Evolutionary conservation across 1,140 invertebrate species (phyloP).

Genomic region (Zaprionus lachaisei): DNA sequence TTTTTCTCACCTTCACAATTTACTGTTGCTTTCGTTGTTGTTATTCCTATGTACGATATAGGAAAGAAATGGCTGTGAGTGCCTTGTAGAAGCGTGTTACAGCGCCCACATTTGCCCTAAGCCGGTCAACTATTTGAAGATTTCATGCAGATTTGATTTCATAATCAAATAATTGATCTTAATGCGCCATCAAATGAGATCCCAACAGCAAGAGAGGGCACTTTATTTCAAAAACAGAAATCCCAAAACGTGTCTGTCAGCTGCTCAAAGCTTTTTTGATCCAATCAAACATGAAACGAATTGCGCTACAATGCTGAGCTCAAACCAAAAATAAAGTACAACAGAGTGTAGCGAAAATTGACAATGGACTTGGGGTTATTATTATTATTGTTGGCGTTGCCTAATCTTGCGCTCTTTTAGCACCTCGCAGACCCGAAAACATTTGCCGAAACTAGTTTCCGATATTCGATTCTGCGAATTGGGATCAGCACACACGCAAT

Average conservation of each 20-base stretch:
- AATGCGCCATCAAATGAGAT: slow-evolving; percentile 78
- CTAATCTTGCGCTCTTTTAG: slow-evolving; percentile 50
- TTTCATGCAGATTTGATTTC: slow-evolving; percentile 82
- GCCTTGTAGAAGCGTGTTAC: slow-evolving; percentile 32
- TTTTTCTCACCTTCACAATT: slow-evolving; percentile 43
- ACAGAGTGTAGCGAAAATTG: slow-evolving; percentile 34
- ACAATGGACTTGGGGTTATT: slow-evolving; percentile 29
- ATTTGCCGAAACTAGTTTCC: slow-evolving; percentile 57
- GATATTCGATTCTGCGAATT: slow-evolving; percentile 62
- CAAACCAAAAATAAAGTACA: slow-evolving; percentile 16
- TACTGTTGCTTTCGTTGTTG: slow-evolving; percentile 38
- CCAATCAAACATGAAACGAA: slow-evolving; percentile 78
- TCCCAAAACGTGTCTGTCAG: slow-evolving; percentile 54
- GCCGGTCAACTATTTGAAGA: slow-evolving; percentile 73
- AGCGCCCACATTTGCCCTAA: slow-evolving; percentile 50
- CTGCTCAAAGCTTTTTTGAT: slow-evolving; percentile 61
- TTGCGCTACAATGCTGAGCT: slow-evolving; percentile 75
- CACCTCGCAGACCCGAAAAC: slow-evolving; percentile 53
- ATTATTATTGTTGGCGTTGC: slow-evolving; percentile 9
- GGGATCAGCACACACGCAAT: slow-evolving; percentile 45
- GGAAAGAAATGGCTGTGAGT: background rate
- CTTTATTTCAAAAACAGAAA: background rate
- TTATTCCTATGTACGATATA: background rate
- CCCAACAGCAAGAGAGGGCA: slow-evolving; percentile 7
- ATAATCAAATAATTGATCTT: slow-evolving; percentile 84